Evolutionary conservation across 2,888 invertebrate species (phyloP).

Genomic region (Patella ulyssiponensis): DNA sequence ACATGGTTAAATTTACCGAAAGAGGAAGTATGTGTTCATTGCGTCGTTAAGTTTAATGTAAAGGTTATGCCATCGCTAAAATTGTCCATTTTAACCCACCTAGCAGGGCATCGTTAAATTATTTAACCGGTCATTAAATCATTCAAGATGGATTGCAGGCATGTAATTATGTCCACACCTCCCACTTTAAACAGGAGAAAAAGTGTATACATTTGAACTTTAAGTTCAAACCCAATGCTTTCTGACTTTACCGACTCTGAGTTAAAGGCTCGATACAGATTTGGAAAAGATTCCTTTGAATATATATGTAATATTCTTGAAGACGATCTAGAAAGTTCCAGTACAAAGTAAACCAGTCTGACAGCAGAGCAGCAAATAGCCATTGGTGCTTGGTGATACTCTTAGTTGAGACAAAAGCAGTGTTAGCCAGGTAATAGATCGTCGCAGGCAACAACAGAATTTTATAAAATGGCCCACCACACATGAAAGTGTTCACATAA

Average conservation of each 20-base stretch:
- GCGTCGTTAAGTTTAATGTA: background rate
- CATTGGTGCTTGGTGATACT: conserved; percentile 12
- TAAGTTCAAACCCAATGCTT: background rate
- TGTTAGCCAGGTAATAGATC: no score
- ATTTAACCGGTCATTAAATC: background rate
- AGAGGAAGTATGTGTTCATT: background rate
- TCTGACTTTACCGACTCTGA: background rate
- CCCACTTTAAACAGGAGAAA: background rate
- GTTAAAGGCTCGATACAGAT: background rate
- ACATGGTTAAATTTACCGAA: no score
- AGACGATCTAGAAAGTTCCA: conserved; percentile 17
- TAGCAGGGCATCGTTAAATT: background rate
- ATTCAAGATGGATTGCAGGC: background rate
- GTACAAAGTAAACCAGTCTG: conserved; percentile 10
- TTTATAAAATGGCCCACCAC: no score
- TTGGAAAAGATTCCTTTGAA: background rate
- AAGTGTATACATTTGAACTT: background rate
- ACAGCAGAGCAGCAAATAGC: conserved; percentile 18
- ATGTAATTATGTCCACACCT: background rate
- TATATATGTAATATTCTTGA: conserved; percentile 1
- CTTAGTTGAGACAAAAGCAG: no score
- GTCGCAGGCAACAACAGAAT: no score
- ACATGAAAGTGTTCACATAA: no score
- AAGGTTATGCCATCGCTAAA: background rate
- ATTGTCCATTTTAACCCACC: background rate